phyloP scores from a whole-genome alignment of 2,113 vertebrate genomes.

The Oryzias woworae region DNA sequence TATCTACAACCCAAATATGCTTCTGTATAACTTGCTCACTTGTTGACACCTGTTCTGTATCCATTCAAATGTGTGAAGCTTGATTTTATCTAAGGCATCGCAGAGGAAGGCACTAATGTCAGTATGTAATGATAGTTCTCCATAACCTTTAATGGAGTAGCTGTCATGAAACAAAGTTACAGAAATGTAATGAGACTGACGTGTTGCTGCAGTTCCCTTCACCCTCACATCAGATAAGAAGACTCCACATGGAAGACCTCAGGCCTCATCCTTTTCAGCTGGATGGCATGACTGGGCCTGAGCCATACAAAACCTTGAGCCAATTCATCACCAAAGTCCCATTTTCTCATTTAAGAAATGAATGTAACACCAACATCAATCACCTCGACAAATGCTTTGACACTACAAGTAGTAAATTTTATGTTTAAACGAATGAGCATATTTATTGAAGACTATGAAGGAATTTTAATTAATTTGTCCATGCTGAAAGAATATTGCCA shows the following conservation, averaged over 20 bases:
- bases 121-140: neutral
- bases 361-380: slow-evolving; percentile 13
- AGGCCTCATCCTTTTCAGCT: slow-evolving; percentile 40
- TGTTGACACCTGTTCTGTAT: no score
- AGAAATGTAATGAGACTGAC: slow-evolving; percentile 37
- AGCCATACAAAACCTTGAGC: slow-evolving; percentile 24
- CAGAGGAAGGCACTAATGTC: neutral
- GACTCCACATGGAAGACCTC: slow-evolving; percentile 25
- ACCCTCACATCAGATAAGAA: slow-evolving; percentile 48
- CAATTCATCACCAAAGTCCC: slow-evolving; percentile 1
- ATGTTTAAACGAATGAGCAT: slow-evolving; percentile 4
- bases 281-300: slow-evolving; percentile 49
- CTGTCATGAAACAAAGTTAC: slow-evolving; percentile 35
- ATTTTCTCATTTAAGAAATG: slow-evolving; percentile 31
- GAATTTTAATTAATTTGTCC: slow-evolving; percentile 21
- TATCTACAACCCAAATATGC: no score
- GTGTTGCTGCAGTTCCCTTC: slow-evolving; percentile 42
- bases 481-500: slow-evolving; percentile 34
- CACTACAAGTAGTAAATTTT: neutral
- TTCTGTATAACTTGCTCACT: no score
- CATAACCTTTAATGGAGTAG: slow-evolving; percentile 4
- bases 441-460: neutral
- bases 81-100: neutral
- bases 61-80: no score
- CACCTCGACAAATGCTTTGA: neutral